Evolutionary conservation across 2,888 invertebrate species (phyloP).

Genomic region (Oligia strigilis): DNA sequence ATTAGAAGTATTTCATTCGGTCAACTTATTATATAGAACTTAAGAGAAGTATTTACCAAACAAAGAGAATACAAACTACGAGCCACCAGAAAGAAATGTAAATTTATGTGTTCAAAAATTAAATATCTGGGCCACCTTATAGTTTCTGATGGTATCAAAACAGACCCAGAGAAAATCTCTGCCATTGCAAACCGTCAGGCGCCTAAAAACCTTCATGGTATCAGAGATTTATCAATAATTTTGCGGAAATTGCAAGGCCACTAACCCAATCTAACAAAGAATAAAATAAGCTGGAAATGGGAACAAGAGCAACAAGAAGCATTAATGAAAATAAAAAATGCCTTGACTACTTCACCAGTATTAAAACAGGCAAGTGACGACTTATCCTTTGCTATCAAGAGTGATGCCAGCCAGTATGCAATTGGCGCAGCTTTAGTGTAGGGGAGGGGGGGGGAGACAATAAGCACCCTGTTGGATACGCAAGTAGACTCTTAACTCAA

Average conservation of each 20-base stretch:
- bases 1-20: not conserved
- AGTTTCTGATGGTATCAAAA: constrained; percentile 16
- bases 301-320: constrained; percentile 5
- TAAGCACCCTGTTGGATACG: too few relatives aligned
- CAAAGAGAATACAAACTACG: too few relatives aligned
- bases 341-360: not conserved
- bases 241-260: constrained; percentile 32
- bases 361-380: constrained; percentile 12
- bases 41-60: constrained; percentile 12
- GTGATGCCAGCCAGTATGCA: not conserved
- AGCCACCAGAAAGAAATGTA: constrained; percentile 34
- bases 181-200: constrained; percentile 6
- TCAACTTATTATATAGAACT: not conserved
- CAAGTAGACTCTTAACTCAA: too few relatives aligned
- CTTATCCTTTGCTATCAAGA: not conserved
- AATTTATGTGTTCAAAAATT: constrained; percentile 11
- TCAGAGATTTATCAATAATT: constrained; percentile 16
- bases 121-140: constrained; percentile 27
- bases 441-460: too few relatives aligned
- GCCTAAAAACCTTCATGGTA: constrained; percentile 18
- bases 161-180: constrained; percentile 25
- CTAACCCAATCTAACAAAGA: constrained; percentile 22
- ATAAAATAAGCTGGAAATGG: constrained; percentile 20
- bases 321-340: not conserved
- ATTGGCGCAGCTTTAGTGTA: not conserved